Evolutionary conservation across 2,888 invertebrate genomes (phyloP).

Genomic region (Busseola fusca): DNA sequence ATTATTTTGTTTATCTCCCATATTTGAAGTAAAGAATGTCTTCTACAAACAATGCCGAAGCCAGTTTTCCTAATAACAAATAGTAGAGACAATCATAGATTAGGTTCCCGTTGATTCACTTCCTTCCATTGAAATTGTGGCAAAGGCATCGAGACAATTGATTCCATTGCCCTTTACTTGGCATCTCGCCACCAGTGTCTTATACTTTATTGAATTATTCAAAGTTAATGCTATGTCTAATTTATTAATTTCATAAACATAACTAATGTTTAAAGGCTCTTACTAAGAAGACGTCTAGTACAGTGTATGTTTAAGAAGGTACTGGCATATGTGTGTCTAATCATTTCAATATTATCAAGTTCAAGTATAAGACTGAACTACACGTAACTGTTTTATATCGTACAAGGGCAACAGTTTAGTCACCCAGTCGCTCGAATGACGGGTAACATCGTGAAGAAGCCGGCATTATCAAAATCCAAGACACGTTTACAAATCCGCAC

Average conservation of each 20-base stretch:
- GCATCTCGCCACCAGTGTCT: constrained; percentile 21
- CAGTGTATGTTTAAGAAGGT: neutral
- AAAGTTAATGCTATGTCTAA: constrained; percentile 22
- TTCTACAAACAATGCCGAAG: neutral
- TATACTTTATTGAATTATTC: constrained; percentile 9
- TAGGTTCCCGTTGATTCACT: constrained; percentile 12
- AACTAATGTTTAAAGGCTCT: neutral
- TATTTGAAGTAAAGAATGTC: neutral
- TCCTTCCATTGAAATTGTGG: constrained; percentile 14
- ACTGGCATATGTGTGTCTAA: neutral
- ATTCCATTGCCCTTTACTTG: constrained; percentile 24
- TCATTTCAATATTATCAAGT: neutral
- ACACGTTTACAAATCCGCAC: neutral
- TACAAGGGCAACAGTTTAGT: neutral
- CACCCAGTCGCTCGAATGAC: neutral
- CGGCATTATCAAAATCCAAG: neutral
- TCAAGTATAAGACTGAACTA: neutral
- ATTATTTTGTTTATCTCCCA: neutral
- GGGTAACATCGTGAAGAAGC: neutral
- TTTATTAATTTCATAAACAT: neutral
- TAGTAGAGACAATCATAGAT: neutral
- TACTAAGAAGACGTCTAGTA: neutral
- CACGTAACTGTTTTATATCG: neutral
- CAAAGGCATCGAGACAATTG: constrained; percentile 13
- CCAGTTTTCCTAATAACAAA: neutral